phyloP scores from a whole-genome alignment of 92 coral and sea anemone genomes.

The Phenganax stokvisi region DNA sequence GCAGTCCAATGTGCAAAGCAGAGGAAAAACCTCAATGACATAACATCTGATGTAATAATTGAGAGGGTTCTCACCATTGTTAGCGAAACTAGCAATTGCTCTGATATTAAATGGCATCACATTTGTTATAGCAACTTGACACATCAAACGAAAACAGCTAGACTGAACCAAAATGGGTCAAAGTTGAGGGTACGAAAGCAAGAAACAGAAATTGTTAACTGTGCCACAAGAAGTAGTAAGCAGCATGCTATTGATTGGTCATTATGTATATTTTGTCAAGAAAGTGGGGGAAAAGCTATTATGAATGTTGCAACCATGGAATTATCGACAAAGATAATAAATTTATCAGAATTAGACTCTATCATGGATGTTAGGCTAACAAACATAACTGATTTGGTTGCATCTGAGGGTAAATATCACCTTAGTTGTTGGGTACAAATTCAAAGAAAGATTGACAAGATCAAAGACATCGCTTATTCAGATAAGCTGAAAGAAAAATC shows the following conservation, averaged over 20 bases:
- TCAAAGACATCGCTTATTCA: background rate
- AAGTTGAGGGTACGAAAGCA: background rate
- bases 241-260: background rate
- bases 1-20: background rate
- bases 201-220: background rate
- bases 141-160: background rate
- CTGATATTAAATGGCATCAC: background rate
- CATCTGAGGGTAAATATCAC: background rate
- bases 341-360: too few species aligned
- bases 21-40: background rate
- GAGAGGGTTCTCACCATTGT: background rate
- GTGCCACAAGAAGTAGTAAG: background rate
- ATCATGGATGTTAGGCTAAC: too few species aligned
- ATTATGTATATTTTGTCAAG: too few species aligned
- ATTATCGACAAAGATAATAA: too few species aligned
- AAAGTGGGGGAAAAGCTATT: too few species aligned
- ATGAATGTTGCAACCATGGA: too few species aligned
- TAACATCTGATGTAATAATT: background rate
- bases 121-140: too few species aligned
- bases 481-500: background rate
- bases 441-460: background rate
- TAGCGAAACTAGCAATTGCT: background rate
- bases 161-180: background rate
- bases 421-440: background rate
- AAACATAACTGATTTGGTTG: too few species aligned